Evolutionary conservation across 2,113 vertebrate species (phyloP).

Genomic region (Mastomys coucha): DNA sequence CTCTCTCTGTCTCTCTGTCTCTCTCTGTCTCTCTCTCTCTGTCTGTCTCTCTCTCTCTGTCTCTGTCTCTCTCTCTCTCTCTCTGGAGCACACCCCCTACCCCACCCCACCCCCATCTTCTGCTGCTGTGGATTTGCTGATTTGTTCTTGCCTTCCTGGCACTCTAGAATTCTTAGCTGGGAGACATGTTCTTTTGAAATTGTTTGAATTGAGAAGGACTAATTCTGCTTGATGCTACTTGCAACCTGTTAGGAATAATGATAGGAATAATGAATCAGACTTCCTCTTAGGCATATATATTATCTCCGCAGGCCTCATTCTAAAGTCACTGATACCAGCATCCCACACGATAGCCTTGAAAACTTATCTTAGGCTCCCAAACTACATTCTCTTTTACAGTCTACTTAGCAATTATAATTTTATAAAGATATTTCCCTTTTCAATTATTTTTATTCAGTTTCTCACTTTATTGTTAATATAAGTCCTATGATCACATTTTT

Average conservation of each 20-base stretch:
- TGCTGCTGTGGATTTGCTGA: neutral
- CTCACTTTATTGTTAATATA: neutral
- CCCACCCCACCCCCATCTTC: neutral
- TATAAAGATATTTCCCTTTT: constrained; percentile 27
- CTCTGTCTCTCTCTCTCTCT: no score
- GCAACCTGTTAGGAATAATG: constrained; percentile 33
- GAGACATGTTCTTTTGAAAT: constrained; percentile 29
- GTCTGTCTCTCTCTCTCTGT: no score
- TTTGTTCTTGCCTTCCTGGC: constrained; percentile 36
- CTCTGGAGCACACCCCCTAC: no score
- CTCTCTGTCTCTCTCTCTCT: no score
- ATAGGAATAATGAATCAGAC: constrained; percentile 42
- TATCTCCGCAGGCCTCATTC: neutral
- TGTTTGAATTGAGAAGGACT: constrained; percentile 39
- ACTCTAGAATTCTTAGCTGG: constrained; percentile 1
- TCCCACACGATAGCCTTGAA: neutral
- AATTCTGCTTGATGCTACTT: neutral
- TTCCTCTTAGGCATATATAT: constrained; percentile 35
- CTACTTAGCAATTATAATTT: neutral
- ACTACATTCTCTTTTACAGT: neutral
- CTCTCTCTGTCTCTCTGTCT: no score
- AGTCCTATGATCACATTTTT: neutral
- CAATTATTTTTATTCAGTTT: neutral
- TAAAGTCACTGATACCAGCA: neutral
- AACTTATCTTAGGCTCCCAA: constrained; percentile 31